Evolutionary conservation across 2,888 invertebrate species (phyloP).

Genomic region (Drosophila greeni): DNA sequence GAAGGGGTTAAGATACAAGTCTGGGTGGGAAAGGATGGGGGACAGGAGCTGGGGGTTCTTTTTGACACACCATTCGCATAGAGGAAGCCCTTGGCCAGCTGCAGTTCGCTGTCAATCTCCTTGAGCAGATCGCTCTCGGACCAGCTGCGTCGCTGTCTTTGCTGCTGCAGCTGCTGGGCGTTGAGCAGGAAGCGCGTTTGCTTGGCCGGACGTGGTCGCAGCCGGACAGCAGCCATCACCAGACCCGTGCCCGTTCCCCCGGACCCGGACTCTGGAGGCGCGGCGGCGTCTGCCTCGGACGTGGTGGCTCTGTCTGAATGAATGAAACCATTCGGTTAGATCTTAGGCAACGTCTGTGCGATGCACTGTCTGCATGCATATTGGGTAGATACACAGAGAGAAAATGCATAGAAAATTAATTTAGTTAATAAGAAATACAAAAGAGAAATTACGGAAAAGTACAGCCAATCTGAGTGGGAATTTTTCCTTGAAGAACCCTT

Average conservation of each 20-base stretch:
- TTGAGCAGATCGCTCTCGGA: slow-evolving; percentile 81
- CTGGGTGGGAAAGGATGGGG: background rate
- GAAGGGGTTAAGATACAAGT: slow-evolving; percentile 21
- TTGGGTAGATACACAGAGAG: slow-evolving; percentile 10
- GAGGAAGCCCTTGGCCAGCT: slow-evolving; percentile 83
- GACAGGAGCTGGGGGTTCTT: background rate
- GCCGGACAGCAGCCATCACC: slow-evolving; percentile 49
- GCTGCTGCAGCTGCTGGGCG: slow-evolving; percentile 73
- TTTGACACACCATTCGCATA: slow-evolving; percentile 78
- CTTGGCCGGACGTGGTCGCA: slow-evolving; percentile 65
- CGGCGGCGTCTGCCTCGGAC: slow-evolving; percentile 24
- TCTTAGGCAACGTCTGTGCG: slow-evolving; percentile 22
- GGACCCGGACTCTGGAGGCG: slow-evolving; percentile 4
- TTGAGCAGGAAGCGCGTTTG: slow-evolving; percentile 77
- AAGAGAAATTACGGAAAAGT: background rate
- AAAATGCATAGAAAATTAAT: background rate
- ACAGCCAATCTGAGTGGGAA: background rate
- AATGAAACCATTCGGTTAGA: slow-evolving; percentile 63
- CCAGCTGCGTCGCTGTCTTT: slow-evolving; percentile 77
- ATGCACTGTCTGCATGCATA: slow-evolving; percentile 52
- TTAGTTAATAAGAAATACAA: background rate
- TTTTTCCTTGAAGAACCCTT: too few species aligned
- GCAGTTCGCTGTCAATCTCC: slow-evolving; percentile 82
- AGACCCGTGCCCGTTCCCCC: slow-evolving; percentile 18
- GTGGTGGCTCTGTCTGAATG: slow-evolving; percentile 56